phyloP scores from a whole-genome alignment of 2,888 invertebrate species.

The Netelia melanura region DNA sequence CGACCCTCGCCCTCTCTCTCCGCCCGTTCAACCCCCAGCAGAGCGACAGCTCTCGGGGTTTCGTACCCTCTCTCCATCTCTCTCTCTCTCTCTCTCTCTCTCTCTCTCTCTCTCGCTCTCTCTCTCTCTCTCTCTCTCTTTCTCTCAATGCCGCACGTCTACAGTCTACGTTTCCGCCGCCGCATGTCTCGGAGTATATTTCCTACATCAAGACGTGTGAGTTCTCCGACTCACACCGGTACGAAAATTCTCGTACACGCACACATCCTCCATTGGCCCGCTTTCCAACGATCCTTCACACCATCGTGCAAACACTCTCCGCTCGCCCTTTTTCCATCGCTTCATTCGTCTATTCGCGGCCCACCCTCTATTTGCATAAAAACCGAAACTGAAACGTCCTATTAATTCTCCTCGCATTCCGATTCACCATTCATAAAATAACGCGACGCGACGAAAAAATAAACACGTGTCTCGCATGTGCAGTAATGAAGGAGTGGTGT shows the following conservation, averaged over 20 bases:
- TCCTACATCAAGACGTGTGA: conserved; percentile 61
- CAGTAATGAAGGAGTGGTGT: conserved; percentile 33
- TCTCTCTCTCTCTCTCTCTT: conserved; percentile 37
- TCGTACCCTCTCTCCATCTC: conserved; percentile 26
- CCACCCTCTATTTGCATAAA: conserved; percentile 65
- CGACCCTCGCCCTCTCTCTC: conserved; percentile 82
- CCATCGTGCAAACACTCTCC: conserved; percentile 63
- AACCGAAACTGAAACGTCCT: conserved; percentile 59
- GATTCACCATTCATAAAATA: conserved; percentile 50
- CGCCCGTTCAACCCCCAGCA: conserved; percentile 80
- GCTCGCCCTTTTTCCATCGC: conserved; percentile 27
- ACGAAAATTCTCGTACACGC: not conserved
- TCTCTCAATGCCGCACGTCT: conserved; percentile 33
- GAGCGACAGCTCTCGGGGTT: conserved; percentile 72
- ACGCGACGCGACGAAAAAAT: conserved; percentile 20
- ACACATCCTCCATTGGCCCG: conserved; percentile 24
- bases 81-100: conserved; percentile 18
- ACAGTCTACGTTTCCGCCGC: conserved; percentile 42
- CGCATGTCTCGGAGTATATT: conserved; percentile 59
- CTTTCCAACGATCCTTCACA: conserved; percentile 67
- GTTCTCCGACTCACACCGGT: conserved; percentile 38
- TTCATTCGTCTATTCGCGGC: conserved; percentile 58
- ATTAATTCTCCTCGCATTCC: conserved; percentile 61
- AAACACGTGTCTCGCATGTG: conserved; percentile 12
- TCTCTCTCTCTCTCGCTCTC: conserved; percentile 37